These are phyloP conservation scores for Eurystomus glaucurus DNA, from an alignment of 2,797 vertebrate genomes.

Conservation along the genomic window DNA sequence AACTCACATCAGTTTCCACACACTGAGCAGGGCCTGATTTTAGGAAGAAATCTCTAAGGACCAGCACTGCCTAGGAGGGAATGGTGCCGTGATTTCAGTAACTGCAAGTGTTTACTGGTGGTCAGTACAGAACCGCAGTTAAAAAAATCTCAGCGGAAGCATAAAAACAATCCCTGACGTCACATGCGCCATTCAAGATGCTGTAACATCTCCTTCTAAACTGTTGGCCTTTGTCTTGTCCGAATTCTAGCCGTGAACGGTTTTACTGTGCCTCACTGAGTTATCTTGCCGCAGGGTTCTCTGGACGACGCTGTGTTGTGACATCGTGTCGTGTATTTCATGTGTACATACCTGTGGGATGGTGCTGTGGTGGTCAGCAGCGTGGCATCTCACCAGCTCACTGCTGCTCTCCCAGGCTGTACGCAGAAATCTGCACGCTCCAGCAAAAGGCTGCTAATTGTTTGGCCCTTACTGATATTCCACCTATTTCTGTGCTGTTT, in stretches of 20 bases:
- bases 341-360: fast-evolving
- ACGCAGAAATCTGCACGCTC: background rate
- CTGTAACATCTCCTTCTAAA: background rate
- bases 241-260: background rate
- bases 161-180: background rate
- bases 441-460: background rate
- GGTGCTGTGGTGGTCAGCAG: background rate
- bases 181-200: background rate
- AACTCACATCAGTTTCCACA: background rate
- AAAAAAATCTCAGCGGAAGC: background rate
- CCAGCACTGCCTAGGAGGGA: background rate
- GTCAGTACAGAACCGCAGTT: fast-evolving
- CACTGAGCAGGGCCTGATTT: background rate
- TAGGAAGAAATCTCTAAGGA: background rate
- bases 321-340: fast-evolving
- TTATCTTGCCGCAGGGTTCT: background rate
- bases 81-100: background rate
- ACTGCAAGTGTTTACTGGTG: background rate
- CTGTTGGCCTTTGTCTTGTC: background rate
- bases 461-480: background rate
- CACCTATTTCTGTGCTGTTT: background rate
- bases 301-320: background rate
- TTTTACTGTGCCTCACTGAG: background rate
- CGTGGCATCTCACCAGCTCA: fast-evolving
- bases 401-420: background rate